Conservation (phyloP, 2,888 invertebrate species). For the Drosophila recens region DNA sequence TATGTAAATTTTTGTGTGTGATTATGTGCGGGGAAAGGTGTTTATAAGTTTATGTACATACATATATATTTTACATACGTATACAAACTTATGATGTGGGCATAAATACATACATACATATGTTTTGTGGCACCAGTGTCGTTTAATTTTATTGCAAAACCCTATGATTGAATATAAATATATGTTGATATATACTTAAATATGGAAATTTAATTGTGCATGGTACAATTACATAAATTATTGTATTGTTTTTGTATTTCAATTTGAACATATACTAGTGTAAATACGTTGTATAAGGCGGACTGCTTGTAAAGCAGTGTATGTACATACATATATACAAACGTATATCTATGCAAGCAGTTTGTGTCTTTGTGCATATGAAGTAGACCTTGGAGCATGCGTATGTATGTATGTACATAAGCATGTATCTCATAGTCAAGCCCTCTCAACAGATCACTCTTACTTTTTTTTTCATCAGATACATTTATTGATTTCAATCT, state of each 20-base stretch:
- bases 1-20: neutral
- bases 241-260: neutral
- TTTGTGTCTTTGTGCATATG: constrained; percentile 7
- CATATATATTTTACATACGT: neutral
- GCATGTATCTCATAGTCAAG: constrained; percentile 1
- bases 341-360: constrained; percentile 6
- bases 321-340: neutral
- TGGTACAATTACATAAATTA: constrained; percentile 1
- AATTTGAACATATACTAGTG: neutral
- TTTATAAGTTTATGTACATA: constrained; percentile 4
- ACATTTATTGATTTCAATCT: neutral
- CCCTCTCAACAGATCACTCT: constrained; percentile 20
- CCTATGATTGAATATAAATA: neutral
- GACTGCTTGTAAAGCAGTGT: constrained; percentile 21
- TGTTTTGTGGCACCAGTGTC: neutral
- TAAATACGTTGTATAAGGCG: constrained; percentile 5
- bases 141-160: constrained; percentile 5
- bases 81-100: constrained; percentile 7
- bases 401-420: constrained; percentile 2
- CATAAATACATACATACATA: neutral
- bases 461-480: constrained; percentile 16
- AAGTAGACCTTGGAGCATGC: constrained; percentile 14
- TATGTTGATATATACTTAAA: neutral
- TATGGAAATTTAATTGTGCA: constrained; percentile 1
- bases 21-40: constrained; percentile 18